A percentile compares a stretch with the other conserved stretches of the same genome.
These are phyloP conservation scores for Luscinia luscinia DNA, from an alignment of 2,797 vertebrate genomes.

Conservation along the genomic window DNA sequence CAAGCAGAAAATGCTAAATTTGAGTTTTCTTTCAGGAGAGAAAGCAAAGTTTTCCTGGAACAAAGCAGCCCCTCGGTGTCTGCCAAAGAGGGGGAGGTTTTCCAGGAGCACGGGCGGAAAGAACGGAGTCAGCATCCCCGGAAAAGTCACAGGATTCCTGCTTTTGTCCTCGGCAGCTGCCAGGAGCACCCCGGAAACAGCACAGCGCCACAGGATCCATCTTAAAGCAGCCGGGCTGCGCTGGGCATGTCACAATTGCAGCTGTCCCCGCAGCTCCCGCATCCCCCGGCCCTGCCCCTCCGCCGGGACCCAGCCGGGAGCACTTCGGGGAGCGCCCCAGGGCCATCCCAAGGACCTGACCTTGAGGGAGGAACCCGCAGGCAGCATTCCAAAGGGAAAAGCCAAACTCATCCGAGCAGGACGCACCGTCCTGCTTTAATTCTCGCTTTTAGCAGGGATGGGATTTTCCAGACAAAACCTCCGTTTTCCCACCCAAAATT, in stretches of 20 bases:
- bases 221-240: background rate
- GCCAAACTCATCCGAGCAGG: rapidly evolving
- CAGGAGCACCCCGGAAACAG: background rate
- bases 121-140: background rate
- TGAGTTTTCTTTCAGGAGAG: background rate
- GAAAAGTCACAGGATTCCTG: slow-evolving; percentile 33
- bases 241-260: background rate
- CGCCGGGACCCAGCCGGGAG: background rate
- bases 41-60: slow-evolving; percentile 11
- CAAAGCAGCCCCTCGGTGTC: slow-evolving; percentile 7
- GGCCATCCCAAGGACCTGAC: background rate
- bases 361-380: slow-evolving; percentile 10
- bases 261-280: background rate
- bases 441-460: background rate
- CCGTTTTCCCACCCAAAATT: rapidly evolving
- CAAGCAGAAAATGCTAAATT: background rate
- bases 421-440: background rate
- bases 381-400: background rate
- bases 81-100: slow-evolving; percentile 9
- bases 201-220: background rate
- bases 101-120: background rate
- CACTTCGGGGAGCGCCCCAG: background rate
- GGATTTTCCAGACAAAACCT: background rate
- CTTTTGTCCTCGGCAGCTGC: slow-evolving; percentile 49
- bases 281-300: background rate